A percentile compares a stretch with the other conserved stretches of the same genome.
Evolutionary conservation across 2,113 vertebrate species (phyloP).

Genomic region (Aspiorhynchus laticeps): DNA sequence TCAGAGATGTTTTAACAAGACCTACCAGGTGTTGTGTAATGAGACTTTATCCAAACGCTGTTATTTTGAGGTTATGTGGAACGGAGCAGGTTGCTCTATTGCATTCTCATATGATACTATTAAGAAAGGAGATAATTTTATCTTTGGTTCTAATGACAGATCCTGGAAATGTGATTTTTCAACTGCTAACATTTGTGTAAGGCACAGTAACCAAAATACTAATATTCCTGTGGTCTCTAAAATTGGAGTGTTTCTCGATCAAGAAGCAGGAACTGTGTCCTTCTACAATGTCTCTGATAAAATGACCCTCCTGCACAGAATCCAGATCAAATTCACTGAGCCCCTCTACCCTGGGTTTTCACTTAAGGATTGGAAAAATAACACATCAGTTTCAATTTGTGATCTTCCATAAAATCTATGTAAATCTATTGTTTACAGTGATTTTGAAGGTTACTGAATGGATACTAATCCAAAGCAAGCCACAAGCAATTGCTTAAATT

Average conservation of each 20-base stretch:
- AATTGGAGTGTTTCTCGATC: no score
- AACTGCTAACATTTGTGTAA: neutral
- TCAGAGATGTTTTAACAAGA: no score
- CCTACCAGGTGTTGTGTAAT: slow-evolving; percentile 5
- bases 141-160: neutral
- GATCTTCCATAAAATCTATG: neutral
- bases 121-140: no score
- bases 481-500: no score
- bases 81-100: slow-evolving; percentile 4
- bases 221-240: no score
- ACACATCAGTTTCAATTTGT: slow-evolving; percentile 17
- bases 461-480: neutral
- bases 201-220: neutral
- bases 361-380: no score
- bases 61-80: slow-evolving; percentile 22
- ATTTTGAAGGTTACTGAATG: neutral
- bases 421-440: neutral
- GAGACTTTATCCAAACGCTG: neutral
- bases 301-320: no score
- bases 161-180: slow-evolving; percentile 44
- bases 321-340: no score
- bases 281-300: no score
- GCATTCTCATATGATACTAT: neutral
- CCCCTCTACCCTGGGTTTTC: no score
- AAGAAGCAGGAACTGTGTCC: no score